Base-by-base conservation (phyloP, 2,113 vertebrate genomes). In the Scytalopus superciliaris region DNA sequence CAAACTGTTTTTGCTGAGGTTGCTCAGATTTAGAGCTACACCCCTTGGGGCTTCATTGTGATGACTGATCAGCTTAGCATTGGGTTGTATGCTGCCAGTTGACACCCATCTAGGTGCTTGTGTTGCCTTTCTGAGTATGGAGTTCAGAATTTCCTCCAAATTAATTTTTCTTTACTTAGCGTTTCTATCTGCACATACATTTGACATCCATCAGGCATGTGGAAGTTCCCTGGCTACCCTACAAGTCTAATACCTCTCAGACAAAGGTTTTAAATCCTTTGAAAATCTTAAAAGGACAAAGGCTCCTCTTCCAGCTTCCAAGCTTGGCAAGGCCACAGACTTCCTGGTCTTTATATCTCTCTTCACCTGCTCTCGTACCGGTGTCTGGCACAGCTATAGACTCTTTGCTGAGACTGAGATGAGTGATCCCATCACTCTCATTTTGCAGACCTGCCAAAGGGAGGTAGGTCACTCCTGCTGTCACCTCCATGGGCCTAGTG, bases 401-500 rank as follows among this genome's bases (percentile, higher is more conserved):
- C 19, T 53, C 76, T 75, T 59, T 39, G 15, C 39, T 68, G 45
- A 52, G 30, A 25, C 21, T 76, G 49, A 70, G 40, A 59, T 9
- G 25, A 78, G 9, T 10, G 16, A 64, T 35, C 21, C 33, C 39
- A 63, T 19, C 0, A 0, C 3, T 7, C 28, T 62, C 7, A 3
- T 49, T 56, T 14, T 14, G 19, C 14, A 53, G 37, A 73, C n/a
- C 40, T 84, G 45, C 30, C 3, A 8, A 57, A 9, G 4, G 37
- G 45, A 69, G 7, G 35, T 30, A 50, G 33, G 33, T 69, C 7
- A 4, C 7, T 63, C 30, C 42, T 69, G 27, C 30, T 67, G 40
- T 52, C 44, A 53, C 25, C 9, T 79, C 35, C 21, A 7, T 14
- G 13, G 37, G 23, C 23, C 2, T 3, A 59, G 42, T 5, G 63